Conservation (phyloP, 2,113 vertebrate genomes). For the Monarcha castaneiventris region DNA sequence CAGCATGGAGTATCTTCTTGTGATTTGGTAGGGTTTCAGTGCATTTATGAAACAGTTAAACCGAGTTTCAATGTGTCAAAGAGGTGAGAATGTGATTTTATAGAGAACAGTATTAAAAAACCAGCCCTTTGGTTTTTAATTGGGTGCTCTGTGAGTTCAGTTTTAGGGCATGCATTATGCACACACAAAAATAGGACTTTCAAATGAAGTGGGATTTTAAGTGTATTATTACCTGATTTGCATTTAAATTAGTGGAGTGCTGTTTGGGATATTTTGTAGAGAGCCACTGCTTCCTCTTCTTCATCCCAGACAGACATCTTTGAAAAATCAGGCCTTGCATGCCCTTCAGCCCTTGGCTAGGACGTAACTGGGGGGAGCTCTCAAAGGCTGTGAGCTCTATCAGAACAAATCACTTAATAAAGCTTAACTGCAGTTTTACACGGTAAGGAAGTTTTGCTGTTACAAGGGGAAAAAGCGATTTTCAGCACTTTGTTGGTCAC, state of each 20-base stretch:
- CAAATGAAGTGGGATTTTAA: background rate
- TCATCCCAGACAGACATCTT: background rate
- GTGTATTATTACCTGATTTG: constrained; percentile 12
- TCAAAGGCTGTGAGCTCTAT: background rate
- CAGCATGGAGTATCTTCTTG: background rate
- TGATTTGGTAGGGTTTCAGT: background rate
- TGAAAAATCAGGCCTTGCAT: background rate
- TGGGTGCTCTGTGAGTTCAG: background rate
- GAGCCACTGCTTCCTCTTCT: background rate
- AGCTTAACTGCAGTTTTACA: background rate
- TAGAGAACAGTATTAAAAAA: background rate
- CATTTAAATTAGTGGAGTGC: background rate
- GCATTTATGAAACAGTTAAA: background rate
- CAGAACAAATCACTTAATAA: background rate
- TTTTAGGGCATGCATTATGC: background rate
- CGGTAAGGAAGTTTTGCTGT: background rate
- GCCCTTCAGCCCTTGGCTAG: background rate
- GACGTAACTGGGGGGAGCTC: accelerated
- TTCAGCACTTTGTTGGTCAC: background rate
- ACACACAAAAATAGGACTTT: background rate
- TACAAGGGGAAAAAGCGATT: background rate
- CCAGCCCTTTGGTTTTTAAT: background rate
- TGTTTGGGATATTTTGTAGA: background rate
- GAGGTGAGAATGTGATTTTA: background rate
- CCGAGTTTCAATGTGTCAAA: background rate